These are phyloP conservation scores for Odocoileus hemionus DNA, from an alignment of 2,113 vertebrate genomes.

Conservation along the genomic window DNA sequence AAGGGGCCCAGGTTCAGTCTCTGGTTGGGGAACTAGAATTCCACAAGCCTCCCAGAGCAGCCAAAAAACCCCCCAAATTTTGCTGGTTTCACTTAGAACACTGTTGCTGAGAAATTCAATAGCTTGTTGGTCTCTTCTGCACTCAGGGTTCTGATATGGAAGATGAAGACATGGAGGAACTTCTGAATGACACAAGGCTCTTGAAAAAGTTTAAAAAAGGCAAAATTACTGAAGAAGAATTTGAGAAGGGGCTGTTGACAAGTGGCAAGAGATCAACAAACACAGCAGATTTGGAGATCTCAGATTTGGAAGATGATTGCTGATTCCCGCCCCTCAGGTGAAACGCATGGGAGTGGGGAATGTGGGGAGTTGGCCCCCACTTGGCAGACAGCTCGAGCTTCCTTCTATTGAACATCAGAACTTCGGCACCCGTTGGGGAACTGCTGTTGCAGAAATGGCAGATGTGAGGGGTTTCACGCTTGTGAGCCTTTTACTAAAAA, in stretches of 20 bases:
- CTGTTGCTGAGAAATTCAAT: not conserved
- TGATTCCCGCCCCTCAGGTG: not conserved
- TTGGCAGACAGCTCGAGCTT: fast-evolving
- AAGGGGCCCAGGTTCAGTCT: not conserved
- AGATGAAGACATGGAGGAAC: constrained; percentile 89
- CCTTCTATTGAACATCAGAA: fast-evolving
- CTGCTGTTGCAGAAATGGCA: fast-evolving
- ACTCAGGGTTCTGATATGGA: constrained; percentile 88
- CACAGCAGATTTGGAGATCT: not conserved
- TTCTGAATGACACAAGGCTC: constrained; percentile 92
- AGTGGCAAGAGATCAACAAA: not conserved
- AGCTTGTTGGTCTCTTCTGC: not conserved
- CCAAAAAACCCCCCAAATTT: not conserved
- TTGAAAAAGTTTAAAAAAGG: constrained; percentile 93
- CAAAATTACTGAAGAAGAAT: constrained; percentile 92
- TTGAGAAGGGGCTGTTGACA: constrained; percentile 86
- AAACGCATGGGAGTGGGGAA: fast-evolving
- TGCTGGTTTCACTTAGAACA: fast-evolving
- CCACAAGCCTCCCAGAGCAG: not conserved
- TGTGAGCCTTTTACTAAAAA: not conserved
- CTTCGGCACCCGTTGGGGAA: fast-evolving
- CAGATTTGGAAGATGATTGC: constrained; percentile 44
- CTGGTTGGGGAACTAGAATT: not conserved
- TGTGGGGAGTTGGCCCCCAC: fast-evolving
- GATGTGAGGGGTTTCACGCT: not conserved